Base-by-base conservation (phyloP, 2,888 invertebrate genomes). In the Apamea anceps region DNA sequence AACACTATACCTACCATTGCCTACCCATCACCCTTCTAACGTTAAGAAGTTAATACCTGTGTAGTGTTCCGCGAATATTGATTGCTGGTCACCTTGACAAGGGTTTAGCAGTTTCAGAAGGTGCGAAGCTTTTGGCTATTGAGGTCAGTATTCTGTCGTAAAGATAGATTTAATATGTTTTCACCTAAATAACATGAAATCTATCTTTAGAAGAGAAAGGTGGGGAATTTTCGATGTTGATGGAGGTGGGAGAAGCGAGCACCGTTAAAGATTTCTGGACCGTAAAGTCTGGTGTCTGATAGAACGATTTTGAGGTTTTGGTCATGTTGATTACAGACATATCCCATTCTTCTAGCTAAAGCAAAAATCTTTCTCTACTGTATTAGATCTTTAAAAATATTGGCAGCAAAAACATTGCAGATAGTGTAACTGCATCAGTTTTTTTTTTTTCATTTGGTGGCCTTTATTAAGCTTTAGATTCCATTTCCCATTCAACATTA, bases 61-160 rank as follows among this genome's bases (percentile, higher is more conserved):
- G 79, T 90, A 91, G 90, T 90, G 88, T 88, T 90, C 85, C 79
- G 73, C 82, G 92, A 92, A 93, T 94, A 95, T 94, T 93, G 94
- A 94, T 94, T 91, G 91, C 92, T 90, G 90, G 91, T 88, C 86
- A 84, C 82, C 89, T 89, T 94, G 94, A 94, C 93, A 91, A 92
- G 94, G 94, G 94, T 94, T 87, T 80, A 89, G 90, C 91, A 88
- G 88, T 88, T 90, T 80, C 80, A 79, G 60, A 82, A 89, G 90
- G 91, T 90, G 86, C 74, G 80, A 89, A 67, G 75, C 85, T 86
- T 88, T 88, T 82, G 87, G 81, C 66, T 85, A 80, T 79, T 79
- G 75, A 21, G 42, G 37, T 67, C 68, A 57, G 67, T 89, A 90
- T 90, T 90, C 89, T 86, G 89, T 28, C 4, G 3, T n/a, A 10